Percentiles rank a stretch among this genome's conserved stretches.
Conservation (phyloP, 2,888 invertebrate genomes). For the Tetragonisca angustula region DNA sequence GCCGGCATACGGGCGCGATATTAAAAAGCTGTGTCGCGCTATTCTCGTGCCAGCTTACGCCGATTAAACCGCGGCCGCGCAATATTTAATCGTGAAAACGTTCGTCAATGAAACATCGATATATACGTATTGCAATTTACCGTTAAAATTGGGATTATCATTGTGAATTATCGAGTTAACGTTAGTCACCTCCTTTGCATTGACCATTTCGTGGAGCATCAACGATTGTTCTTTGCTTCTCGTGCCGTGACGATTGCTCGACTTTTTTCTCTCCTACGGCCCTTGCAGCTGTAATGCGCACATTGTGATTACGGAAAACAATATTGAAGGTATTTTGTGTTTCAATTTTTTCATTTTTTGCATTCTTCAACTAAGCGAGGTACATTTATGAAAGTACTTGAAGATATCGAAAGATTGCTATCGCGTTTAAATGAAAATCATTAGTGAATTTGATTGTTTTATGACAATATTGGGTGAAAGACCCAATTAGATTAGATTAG, state of each 20-base stretch:
- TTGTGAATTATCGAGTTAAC: neutral
- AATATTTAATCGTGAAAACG: conserved; percentile 25
- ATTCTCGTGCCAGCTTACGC: conserved; percentile 19
- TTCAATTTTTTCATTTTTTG: neutral
- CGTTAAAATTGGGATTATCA: neutral
- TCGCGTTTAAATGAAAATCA: neutral
- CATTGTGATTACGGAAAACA: neutral
- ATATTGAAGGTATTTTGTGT: neutral
- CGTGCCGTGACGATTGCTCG: neutral
- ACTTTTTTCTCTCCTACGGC: neutral
- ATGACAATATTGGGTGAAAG: conserved; percentile 3
- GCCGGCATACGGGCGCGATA: conserved; percentile 7
- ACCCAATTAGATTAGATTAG: too few relatives aligned
- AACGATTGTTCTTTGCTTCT: neutral
- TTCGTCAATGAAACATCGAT: neutral
- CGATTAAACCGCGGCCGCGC: conserved; percentile 1
- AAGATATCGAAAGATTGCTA: neutral
- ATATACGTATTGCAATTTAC: neutral
- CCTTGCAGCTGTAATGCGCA: too few relatives aligned
- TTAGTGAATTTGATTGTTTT: neutral
- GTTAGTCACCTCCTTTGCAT: neutral
- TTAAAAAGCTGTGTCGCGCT: conserved; percentile 41
- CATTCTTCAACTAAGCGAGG: neutral
- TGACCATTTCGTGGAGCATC: neutral
- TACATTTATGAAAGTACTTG: neutral